Percentiles rank a stretch among this genome's conserved stretches.
phyloP scores from a whole-genome alignment of 2,888 invertebrate genomes.

The Rhagophthalmus giganteus region DNA sequence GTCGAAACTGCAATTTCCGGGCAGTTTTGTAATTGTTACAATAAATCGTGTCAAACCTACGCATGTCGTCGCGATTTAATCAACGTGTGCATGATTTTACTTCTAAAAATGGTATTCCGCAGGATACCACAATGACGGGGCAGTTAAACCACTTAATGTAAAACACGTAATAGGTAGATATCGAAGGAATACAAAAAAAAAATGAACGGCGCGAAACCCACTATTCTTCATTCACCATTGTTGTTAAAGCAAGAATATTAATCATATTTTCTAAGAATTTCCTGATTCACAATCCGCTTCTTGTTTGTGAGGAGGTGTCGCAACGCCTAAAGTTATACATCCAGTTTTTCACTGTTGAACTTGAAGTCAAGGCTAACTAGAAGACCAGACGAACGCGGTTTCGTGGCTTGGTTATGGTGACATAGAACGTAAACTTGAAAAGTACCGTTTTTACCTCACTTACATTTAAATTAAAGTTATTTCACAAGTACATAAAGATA shows the following conservation, averaged over 20 bases:
- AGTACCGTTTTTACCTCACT: neutral
- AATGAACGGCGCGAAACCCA: too few species aligned
- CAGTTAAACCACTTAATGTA: too few species aligned
- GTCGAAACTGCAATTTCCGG: too few species aligned
- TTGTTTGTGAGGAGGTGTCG: constrained; percentile 6
- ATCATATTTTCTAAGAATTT: neutral
- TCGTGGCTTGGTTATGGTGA: neutral
- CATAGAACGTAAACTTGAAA: neutral
- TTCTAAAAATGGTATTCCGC: too few species aligned
- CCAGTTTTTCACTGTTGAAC: constrained; percentile 36
- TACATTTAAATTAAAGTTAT: too few species aligned
- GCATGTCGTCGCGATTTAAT: too few species aligned
- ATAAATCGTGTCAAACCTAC: neutral
- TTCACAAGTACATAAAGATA: too few species aligned
- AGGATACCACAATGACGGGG: too few species aligned
- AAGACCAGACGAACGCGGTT: constrained; percentile 32
- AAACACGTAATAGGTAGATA: too few species aligned
- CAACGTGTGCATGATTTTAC: too few species aligned
- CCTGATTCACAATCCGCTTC: neutral
- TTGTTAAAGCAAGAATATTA: neutral
- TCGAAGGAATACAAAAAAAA: too few species aligned
- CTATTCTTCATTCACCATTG: neutral
- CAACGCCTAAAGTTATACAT: constrained; percentile 29
- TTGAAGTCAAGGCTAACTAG: constrained; percentile 47
- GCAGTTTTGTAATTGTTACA: too few species aligned